Conservation (phyloP, 2,113 vertebrate species). For the Hylia prasina region DNA sequence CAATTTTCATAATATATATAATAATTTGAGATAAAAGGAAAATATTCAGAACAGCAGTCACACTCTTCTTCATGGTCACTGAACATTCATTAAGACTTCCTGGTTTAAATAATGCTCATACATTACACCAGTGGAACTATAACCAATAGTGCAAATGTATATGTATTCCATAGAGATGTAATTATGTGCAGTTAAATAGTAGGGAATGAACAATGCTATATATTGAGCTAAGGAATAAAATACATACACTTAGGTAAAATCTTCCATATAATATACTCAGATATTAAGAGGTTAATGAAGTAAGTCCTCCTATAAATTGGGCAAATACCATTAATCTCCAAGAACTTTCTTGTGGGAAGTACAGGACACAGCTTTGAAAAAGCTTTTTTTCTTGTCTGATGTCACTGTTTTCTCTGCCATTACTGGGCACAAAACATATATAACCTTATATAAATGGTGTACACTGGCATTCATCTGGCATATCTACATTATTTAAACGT, state of each 20-base stretch:
- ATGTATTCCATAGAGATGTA: not conserved
- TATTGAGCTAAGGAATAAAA: not conserved
- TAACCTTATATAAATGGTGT: not conserved
- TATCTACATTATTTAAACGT: not conserved
- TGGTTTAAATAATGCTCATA: slow-evolving; percentile 35
- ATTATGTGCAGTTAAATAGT: not conserved
- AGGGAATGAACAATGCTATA: not conserved
- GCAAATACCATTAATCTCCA: not conserved
- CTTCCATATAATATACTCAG: not conserved
- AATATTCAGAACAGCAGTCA: slow-evolving; percentile 35
- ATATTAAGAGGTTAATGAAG: not conserved
- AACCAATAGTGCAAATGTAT: not conserved
- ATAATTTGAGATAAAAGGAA: slow-evolving; percentile 16
- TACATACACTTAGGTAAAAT: not conserved
- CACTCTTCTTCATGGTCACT: slow-evolving; percentile 6
- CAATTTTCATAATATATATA: slow-evolving; percentile 40
- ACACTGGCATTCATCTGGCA: not conserved
- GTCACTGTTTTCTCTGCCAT: not conserved
- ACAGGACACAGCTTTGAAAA: not conserved
- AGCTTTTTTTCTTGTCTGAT: not conserved
- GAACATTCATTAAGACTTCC: not conserved
- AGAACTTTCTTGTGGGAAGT: not conserved
- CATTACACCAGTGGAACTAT: not conserved
- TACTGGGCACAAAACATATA: not conserved
- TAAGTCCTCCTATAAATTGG: not conserved